Conservation (phyloP, 1,140 invertebrate species). For the Panonychus citri region DNA sequence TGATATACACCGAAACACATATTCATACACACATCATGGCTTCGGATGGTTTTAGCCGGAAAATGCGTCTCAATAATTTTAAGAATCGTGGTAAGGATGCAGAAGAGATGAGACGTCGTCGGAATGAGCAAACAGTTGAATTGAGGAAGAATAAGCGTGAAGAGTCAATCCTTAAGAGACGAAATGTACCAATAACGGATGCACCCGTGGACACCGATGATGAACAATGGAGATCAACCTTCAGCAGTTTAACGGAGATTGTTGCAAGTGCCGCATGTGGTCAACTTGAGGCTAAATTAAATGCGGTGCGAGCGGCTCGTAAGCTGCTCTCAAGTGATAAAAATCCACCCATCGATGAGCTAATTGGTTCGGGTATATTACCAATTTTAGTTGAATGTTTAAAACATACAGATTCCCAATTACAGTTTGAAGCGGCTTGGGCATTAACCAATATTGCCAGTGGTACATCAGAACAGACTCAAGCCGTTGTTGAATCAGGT, state of each 20-base stretch:
- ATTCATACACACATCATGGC: background rate
- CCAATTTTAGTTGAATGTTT: slow-evolving; percentile 59
- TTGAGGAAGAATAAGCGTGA: slow-evolving; percentile 79
- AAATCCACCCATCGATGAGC: slow-evolving; percentile 75
- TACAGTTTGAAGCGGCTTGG: slow-evolving; percentile 98
- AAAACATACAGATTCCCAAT: slow-evolving; percentile 38
- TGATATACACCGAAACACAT: no score
- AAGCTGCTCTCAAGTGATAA: slow-evolving; percentile 74
- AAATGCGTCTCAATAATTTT: slow-evolving; percentile 13
- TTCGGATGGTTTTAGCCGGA: background rate
- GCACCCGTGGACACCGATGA: slow-evolving; percentile 19
- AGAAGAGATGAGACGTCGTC: slow-evolving; percentile 54
- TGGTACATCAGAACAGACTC: slow-evolving; percentile 84
- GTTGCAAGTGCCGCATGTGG: slow-evolving; percentile 31
- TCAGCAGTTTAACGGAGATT: slow-evolving; percentile 20
- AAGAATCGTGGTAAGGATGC: slow-evolving; percentile 17
- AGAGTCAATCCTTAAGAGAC: slow-evolving; percentile 76
- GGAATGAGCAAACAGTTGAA: slow-evolving; percentile 65
- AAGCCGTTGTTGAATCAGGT: slow-evolving; percentile 75
- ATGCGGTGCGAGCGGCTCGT: slow-evolving; percentile 47
- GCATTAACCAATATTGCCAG: slow-evolving; percentile 97
- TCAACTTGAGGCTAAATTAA: slow-evolving; percentile 35
- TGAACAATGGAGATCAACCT: slow-evolving; percentile 1
- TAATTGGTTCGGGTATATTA: slow-evolving; percentile 66
- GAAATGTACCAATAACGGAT: slow-evolving; percentile 48